A percentile compares a stretch with the other conserved stretches of the same genome.
These are phyloP conservation scores for Pseudomyrmex gracilis DNA, from an alignment of 1,140 invertebrate species.

Conservation along the genomic window DNA sequence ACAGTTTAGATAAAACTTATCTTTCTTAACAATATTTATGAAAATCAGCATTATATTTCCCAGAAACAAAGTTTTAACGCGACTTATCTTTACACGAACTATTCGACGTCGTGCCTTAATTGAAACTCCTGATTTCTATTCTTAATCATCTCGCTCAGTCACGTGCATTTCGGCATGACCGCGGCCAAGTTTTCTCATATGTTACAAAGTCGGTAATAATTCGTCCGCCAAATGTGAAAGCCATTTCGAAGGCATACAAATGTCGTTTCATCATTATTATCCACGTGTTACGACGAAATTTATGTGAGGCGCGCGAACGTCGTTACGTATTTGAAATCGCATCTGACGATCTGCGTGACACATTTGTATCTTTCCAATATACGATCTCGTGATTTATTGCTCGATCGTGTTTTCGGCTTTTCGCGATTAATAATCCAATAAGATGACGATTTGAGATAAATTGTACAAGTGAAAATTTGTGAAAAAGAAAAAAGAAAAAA, in stretches of 20 bases:
- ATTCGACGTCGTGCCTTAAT: conserved; percentile 42
- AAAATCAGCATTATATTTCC: no score
- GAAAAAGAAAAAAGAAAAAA: no score
- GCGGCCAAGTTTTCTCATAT: conserved; percentile 60
- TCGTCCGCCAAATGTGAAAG: conserved; percentile 23
- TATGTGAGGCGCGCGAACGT: background rate
- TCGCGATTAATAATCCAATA: background rate
- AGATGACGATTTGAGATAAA: conserved; percentile 4
- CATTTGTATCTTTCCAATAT: background rate
- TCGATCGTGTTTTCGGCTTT: background rate
- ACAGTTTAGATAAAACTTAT: background rate
- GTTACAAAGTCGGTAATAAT: conserved; percentile 65
- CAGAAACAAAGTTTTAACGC: background rate
- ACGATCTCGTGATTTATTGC: background rate
- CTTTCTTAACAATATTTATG: no score
- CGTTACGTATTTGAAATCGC: conserved; percentile 1
- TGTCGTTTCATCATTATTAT: conserved; percentile 26
- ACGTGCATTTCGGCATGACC: conserved; percentile 52
- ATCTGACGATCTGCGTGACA: background rate
- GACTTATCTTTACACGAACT: conserved; percentile 24
- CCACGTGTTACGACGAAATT: background rate
- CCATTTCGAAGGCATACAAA: conserved; percentile 11
- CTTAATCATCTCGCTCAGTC: conserved; percentile 66
- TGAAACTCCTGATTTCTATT: conserved; percentile 66
- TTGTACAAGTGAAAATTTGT: background rate